A percentile compares a stretch with the other conserved stretches of the same genome.
Evolutionary conservation across 1,140 invertebrate species (phyloP).

Genomic region (Hypothenemus hampei): DNA sequence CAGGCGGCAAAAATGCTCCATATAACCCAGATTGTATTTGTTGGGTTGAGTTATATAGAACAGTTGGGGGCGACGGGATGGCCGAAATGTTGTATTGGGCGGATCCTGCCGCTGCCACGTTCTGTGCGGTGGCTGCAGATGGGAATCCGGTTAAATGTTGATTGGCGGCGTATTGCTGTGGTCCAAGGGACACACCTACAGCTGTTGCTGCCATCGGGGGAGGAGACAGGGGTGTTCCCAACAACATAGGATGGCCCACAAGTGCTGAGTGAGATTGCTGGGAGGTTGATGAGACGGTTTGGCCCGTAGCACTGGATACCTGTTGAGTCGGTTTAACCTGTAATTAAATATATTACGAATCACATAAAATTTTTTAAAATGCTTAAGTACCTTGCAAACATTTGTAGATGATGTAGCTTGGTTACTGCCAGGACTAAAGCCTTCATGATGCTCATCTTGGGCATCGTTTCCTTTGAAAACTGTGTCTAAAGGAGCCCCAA

Average conservation of each 20-base stretch:
- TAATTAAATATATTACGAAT: slow-evolving; percentile 3
- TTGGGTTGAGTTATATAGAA: slow-evolving; percentile 70
- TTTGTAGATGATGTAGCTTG: slow-evolving; percentile 50
- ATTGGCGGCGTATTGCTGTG: slow-evolving; percentile 45
- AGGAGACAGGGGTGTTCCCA: slow-evolving; percentile 56
- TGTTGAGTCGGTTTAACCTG: slow-evolving; percentile 72
- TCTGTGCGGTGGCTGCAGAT: slow-evolving; percentile 34
- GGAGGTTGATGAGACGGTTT: slow-evolving; percentile 34
- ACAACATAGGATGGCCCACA: slow-evolving; percentile 50
- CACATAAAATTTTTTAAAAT: too few relatives aligned
- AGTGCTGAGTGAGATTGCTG: slow-evolving; percentile 40
- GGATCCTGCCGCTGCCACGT: slow-evolving; percentile 17
- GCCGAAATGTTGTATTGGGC: slow-evolving; percentile 72
- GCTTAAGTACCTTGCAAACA: slow-evolving; percentile 60
- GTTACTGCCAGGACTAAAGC: slow-evolving; percentile 50
- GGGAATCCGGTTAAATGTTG: slow-evolving; percentile 55
- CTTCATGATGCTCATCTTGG: slow-evolving; percentile 50
- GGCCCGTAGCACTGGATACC: slow-evolving; percentile 49
- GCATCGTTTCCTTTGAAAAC: slow-evolving; percentile 41
- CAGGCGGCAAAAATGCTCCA: slow-evolving; percentile 58
- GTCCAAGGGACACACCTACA: slow-evolving; percentile 41
- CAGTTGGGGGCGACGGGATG: slow-evolving; percentile 74
- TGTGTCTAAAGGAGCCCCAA: slow-evolving; percentile 39
- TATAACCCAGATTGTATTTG: slow-evolving; percentile 62
- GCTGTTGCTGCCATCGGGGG: slow-evolving; percentile 50